These are phyloP conservation scores for Forbesichthys agassizii DNA, from an alignment of 2,113 vertebrate species.

Conservation along the genomic window DNA sequence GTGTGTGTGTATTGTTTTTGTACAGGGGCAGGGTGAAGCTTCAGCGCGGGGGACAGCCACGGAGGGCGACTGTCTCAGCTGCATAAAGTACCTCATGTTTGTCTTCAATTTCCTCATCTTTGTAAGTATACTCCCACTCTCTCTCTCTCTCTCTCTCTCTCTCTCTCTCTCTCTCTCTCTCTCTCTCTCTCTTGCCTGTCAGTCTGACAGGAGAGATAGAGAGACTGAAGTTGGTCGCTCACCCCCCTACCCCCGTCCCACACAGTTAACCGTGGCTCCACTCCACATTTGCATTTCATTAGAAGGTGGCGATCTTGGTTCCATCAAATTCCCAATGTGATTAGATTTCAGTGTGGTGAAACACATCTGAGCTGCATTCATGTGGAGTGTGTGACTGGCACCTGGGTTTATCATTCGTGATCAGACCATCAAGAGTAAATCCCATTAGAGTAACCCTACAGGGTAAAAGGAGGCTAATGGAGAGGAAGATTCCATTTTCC, in stretches of 20 bases:
- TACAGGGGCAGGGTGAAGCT: slow-evolving; percentile 79
- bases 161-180: no score
- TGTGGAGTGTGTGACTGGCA: slow-evolving; percentile 66
- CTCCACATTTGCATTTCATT: slow-evolving; percentile 72
- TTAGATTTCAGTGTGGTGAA: slow-evolving; percentile 67
- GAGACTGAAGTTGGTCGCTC: slow-evolving; percentile 43
- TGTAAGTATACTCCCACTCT: slow-evolving; percentile 80
- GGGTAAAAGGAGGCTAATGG: slow-evolving; percentile 11
- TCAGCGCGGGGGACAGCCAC: slow-evolving; percentile 78
- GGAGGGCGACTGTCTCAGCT: slow-evolving; percentile 95
- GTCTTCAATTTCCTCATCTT: slow-evolving; percentile 98
- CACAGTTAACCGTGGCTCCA: slow-evolving; percentile 46
- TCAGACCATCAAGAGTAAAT: slow-evolving; percentile 69
- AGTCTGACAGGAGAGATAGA: slow-evolving; percentile 43
- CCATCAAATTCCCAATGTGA: slow-evolving; percentile 68
- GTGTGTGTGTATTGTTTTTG: slow-evolving; percentile 31
- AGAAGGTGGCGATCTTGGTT: slow-evolving; percentile 66
- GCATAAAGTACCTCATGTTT: slow-evolving; percentile 97
- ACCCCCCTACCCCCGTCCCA: slow-evolving; percentile 19
- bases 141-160: slow-evolving; percentile 20
- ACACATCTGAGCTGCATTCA: slow-evolving; percentile 65
- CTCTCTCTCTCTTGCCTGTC: no score
- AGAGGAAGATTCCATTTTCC: slow-evolving; percentile 48
- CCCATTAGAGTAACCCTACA: slow-evolving; percentile 56
- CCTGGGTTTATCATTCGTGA: slow-evolving; percentile 69